Evolutionary conservation across 2,888 invertebrate species (phyloP), one percentile per base, ranked within the genome.

Genomic region (Hirtodrosophila histrioides): DNA sequence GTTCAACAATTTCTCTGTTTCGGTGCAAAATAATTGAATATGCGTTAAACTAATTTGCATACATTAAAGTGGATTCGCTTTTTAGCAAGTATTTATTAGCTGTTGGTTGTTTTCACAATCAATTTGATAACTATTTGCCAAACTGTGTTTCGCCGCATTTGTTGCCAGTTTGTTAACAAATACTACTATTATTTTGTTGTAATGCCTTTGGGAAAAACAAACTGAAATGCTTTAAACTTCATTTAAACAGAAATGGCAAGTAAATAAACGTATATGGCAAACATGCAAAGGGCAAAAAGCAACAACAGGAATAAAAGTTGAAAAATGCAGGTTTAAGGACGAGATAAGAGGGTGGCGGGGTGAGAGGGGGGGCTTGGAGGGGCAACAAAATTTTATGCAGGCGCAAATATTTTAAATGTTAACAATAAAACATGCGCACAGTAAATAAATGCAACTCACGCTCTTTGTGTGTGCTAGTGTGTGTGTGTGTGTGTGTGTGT

Each of bases 321-420:
- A 37, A 67, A 65, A 60, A 36, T 44, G 27, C 12, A 33, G 44
- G 54, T 9, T 23, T 11, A 36, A 6, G 11, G 6, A n/a, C 11
- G n/a, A 40, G 17, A 5, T 24, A 39, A 40, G 50, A 9, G 37
- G 35, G 24, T 7, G 4, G 33, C 0, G 31, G 23, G 9, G 24
- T 27, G 12, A 43, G 17, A 4, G n/a, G 12, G 10, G 11, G 43
- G 24, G 29, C 40, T 50, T 37, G 41, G 54, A n/a, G 40, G 37
- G 51, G 48, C 31, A 55, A 39, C 50, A 67, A 79, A 78, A 73
- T 86, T 86, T 62, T 80, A 83, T 82, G 86, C 84, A 74, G 80
- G 81, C 81, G 79, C 87, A 85, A 84, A 87, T 84, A 84, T 84
- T 84, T 84, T 82, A 85, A 87, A 85, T 87, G 87, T 85, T 84